These are phyloP conservation scores for Lasioglossum malachurum DNA, from an alignment of 2,888 invertebrate genomes.

Conservation along the genomic window DNA sequence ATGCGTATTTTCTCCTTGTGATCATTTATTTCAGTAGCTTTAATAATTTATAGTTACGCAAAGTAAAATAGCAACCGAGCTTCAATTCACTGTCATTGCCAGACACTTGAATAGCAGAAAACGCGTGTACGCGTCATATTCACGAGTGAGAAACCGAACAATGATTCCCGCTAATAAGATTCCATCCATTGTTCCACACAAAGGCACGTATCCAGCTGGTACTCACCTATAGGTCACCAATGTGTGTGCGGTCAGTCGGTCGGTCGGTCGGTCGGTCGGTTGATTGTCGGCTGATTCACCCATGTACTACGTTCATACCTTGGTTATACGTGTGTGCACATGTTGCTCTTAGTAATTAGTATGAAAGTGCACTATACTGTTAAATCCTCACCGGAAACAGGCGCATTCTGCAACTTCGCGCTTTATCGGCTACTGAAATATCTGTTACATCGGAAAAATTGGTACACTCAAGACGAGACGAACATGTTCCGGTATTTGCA, in stretches of 20 bases:
- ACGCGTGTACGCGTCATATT: not conserved
- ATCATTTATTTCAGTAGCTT: not conserved
- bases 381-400: slow-evolving; percentile 26
- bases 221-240: slow-evolving; percentile 61
- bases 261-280: slow-evolving; percentile 74
- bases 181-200: slow-evolving; percentile 52
- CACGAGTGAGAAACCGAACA: slow-evolving; percentile 31
- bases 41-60: not conserved
- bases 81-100: not conserved
- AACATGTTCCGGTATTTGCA: not conserved
- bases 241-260: slow-evolving; percentile 69
- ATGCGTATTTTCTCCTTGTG: not conserved
- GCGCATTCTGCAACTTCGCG: not conserved
- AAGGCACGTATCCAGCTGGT: slow-evolving; percentile 47
- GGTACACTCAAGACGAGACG: too few relatives aligned
- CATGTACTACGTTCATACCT: slow-evolving; percentile 56
- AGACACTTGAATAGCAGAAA: not conserved
- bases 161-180: slow-evolving; percentile 51
- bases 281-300: slow-evolving; percentile 69
- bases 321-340: slow-evolving; percentile 13
- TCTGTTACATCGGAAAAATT: not conserved
- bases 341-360: slow-evolving; percentile 53
- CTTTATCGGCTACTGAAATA: not conserved
- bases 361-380: slow-evolving; percentile 40
- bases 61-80: not conserved